Evolutionary conservation across 2,113 vertebrate species (phyloP).

Genomic region (Rafetus swinhoei): DNA sequence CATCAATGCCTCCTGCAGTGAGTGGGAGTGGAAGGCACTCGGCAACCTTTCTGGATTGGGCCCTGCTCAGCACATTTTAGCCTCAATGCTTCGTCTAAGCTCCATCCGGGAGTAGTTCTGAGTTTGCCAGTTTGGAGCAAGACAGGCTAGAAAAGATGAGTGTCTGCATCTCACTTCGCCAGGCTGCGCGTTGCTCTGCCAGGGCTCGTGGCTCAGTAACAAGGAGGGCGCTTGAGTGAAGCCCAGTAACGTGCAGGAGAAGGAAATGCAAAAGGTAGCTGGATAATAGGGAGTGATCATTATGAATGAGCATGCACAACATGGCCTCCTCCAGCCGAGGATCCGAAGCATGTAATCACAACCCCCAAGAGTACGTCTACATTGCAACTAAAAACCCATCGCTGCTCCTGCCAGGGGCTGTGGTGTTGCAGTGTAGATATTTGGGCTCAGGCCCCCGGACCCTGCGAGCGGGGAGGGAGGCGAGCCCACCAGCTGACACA

Average conservation of each 20-base stretch:
- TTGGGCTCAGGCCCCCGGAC: neutral
- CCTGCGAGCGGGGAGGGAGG: neutral
- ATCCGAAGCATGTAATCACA: neutral
- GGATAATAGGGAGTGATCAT: neutral
- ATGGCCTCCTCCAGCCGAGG: neutral
- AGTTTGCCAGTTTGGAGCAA: neutral
- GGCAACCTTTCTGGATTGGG: neutral
- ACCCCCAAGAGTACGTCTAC: accelerated
- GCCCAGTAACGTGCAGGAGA: neutral
- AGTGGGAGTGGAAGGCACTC: neutral
- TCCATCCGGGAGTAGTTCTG: neutral
- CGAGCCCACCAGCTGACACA: neutral
- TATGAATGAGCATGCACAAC: neutral
- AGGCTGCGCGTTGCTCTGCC: neutral
- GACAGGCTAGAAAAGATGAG: too few species aligned
- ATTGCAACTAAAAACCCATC: neutral
- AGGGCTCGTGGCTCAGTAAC: too few species aligned
- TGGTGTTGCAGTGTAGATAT: neutral
- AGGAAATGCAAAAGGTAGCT: neutral
- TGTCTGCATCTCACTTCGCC: neutral
- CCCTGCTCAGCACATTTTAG: neutral
- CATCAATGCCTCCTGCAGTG: neutral
- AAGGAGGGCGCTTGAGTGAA: neutral
- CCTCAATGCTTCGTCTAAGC: neutral
- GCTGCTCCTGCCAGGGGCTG: neutral